Evolutionary conservation across 2,113 vertebrate species (phyloP), one percentile per base, ranked within the genome.

Genomic region (Ornithorhynchus anatinus): DNA sequence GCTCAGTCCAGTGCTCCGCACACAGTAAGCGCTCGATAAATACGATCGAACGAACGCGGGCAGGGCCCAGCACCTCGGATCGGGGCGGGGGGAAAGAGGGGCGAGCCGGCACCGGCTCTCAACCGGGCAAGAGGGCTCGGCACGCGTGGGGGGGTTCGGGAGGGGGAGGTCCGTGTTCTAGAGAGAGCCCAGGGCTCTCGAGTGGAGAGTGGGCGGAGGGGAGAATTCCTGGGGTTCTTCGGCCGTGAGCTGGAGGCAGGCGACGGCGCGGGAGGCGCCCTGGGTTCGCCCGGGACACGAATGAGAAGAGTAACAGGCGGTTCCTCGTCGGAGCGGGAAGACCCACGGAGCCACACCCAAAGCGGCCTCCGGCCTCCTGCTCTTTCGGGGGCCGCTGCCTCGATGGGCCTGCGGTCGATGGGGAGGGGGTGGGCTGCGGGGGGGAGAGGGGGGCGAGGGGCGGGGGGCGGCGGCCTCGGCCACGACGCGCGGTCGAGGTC

Each of bases 151-250:
- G n/a, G n/a, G n/a, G n/a, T n/a, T n/a, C n/a, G n/a, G n/a, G n/a
- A n/a, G n/a, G n/a, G n/a, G n/a, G n/a, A n/a, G n/a, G n/a, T n/a
- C n/a, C n/a, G n/a, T n/a, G n/a, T n/a, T 68, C 19, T 39, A 79
- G 44, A 74, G 81, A 76, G 58, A 76, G 36, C 38, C 31, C 65
- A 60, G 61, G 65, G 19, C 39, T 38, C 37, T 79, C 20, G 37
- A 58, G 8, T 58, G 32, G 53, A 69, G 39, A 39, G 48, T 19
- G 9, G 50, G n/a, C 17, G 5, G n/a, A 54, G 52, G 81, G 58
- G 4, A 68, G 35, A n/a, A n/a, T n/a, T n/a, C n/a, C n/a, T n/a
- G 52, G 23, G 69, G 47, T 59, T 60, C 65, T 54, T 39, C 25
- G 19, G 6, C 45, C 39, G 66, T 66, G 70, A 59, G 10, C 51